Conservation (phyloP, 2,797 vertebrate genomes). For the Chiroxiphia lanceolata region DNA sequence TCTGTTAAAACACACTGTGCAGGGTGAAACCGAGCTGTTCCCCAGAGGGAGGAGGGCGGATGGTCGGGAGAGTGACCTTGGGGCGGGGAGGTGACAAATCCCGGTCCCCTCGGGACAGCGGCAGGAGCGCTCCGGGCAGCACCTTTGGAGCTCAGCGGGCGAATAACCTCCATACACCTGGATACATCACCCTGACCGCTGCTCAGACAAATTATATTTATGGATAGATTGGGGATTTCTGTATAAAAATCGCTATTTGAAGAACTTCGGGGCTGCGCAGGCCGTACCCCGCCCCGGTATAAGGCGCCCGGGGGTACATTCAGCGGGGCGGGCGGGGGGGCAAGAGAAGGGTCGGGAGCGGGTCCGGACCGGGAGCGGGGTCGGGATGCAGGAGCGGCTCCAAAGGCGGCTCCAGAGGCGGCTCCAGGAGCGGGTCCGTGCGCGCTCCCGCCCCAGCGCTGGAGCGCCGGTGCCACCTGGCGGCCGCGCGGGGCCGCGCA, state of each 20-base stretch:
- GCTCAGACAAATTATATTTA: background rate
- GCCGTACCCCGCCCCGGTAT: background rate
- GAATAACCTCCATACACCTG: background rate
- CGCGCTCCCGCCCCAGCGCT: background rate
- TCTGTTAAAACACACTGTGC: background rate
- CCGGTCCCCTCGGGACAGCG: background rate
- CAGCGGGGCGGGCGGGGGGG: background rate
- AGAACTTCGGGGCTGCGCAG: background rate
- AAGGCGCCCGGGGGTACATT: constrained; percentile 66
- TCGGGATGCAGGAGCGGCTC: background rate
- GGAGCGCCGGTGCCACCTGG: constrained; percentile 73
- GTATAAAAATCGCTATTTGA: background rate
- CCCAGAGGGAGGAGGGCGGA: background rate
- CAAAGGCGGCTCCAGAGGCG: background rate
- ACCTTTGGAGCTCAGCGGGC: background rate
- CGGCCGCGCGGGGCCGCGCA: background rate
- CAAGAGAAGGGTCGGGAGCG: background rate
- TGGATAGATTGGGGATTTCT: background rate
- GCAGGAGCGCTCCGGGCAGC: background rate
- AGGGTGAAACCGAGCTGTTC: background rate
- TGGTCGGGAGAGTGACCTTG: background rate
- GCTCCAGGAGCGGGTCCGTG: background rate
- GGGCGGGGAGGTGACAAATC: background rate
- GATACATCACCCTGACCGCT: background rate
- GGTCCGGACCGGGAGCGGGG: background rate